Conservation (phyloP, 2,797 vertebrate genomes). For the Aphelocoma californica region DNA sequence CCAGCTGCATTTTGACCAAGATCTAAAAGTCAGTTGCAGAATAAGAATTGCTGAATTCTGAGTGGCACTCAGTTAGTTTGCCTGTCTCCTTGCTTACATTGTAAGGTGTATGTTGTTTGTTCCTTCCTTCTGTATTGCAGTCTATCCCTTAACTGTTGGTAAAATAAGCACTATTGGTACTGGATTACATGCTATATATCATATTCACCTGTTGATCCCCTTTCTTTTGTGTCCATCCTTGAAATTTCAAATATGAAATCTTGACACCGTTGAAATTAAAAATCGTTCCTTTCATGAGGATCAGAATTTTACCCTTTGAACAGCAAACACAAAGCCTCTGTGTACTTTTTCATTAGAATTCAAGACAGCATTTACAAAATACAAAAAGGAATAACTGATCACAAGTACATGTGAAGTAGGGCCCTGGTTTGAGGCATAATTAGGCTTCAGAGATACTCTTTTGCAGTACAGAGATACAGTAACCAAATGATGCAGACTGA, state of each 20-base stretch:
- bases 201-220: not conserved
- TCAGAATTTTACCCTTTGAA: not conserved
- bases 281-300: not conserved
- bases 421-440: not conserved
- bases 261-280: not conserved
- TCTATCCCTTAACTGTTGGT: not conserved
- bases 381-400: not conserved
- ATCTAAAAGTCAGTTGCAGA: not conserved
- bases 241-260: not conserved
- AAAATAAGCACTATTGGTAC: not conserved
- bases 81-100: not conserved
- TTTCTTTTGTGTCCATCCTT: not conserved
- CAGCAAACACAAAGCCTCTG: not conserved
- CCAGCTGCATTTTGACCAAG: not conserved
- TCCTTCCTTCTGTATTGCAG: not conserved
- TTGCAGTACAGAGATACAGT: not conserved
- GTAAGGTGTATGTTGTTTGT: not conserved
- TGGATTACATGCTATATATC: not conserved
- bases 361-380: not conserved
- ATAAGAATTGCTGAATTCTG: not conserved
- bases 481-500: not conserved
- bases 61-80: not conserved
- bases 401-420: not conserved
- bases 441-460: not conserved
- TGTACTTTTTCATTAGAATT: not conserved